A percentile compares a stretch with the other conserved stretches of the same genome.
These are phyloP conservation scores for Mobula hypostoma DNA, from an alignment of 2,113 vertebrate species.

Conservation along the genomic window DNA sequence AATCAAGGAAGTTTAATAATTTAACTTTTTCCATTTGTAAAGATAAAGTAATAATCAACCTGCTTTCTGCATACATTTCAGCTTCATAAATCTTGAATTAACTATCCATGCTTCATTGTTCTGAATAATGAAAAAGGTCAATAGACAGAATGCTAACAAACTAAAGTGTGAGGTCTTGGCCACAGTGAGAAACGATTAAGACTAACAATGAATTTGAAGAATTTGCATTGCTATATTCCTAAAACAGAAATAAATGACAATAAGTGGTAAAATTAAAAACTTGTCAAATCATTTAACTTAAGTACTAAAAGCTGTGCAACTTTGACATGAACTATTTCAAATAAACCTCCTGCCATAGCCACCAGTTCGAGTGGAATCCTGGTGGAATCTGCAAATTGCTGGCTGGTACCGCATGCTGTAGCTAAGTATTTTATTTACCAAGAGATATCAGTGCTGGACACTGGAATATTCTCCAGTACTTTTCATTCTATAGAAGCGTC, in stretches of 20 bases:
- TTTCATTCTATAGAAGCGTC: neutral
- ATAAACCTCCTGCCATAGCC: no score
- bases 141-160: slow-evolving; percentile 94
- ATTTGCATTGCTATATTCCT: neutral
- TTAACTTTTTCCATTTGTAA: slow-evolving; percentile 99
- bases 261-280: slow-evolving; percentile 15
- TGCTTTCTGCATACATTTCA: slow-evolving; percentile 97
- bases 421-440: neutral
- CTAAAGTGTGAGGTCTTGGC: slow-evolving; percentile 65
- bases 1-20: slow-evolving; percentile 80
- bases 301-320: neutral
- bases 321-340: neutral
- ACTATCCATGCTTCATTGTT: slow-evolving; percentile 98
- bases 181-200: neutral
- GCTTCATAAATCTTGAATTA: slow-evolving; percentile 99
- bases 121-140: slow-evolving; percentile 98
- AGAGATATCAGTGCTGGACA: neutral
- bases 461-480: neutral
- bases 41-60: slow-evolving; percentile 81
- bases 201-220: neutral
- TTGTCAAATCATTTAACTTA: neutral
- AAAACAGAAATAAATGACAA: neutral
- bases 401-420: neutral
- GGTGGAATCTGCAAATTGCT: neutral
- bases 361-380: neutral